Percentiles rank a stretch among this genome's conserved stretches.
Evolutionary conservation across 2,888 invertebrate species (phyloP).

Genomic region (Conistra vaccinii): DNA sequence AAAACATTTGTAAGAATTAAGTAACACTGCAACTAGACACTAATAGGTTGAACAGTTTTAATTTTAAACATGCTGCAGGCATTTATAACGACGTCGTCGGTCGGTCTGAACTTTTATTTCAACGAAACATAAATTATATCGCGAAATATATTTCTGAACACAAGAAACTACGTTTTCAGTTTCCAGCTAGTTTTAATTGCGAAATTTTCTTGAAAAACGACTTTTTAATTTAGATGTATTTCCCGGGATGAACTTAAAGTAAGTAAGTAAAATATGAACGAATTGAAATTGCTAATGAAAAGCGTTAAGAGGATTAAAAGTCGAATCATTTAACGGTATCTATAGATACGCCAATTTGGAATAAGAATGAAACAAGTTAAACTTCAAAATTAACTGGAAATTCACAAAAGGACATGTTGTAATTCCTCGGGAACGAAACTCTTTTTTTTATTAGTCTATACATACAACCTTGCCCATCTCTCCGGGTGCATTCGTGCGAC

Average conservation of each 20-base stretch:
- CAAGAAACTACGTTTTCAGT: background rate
- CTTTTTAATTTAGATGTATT: background rate
- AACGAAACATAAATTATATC: background rate
- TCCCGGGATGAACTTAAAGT: background rate
- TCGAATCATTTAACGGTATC: too few species aligned
- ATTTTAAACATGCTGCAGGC: background rate
- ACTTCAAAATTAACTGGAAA: too few species aligned
- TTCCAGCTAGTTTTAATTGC: conserved; percentile 4
- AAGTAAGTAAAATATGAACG: background rate
- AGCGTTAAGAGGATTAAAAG: too few species aligned
- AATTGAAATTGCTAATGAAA: background rate
- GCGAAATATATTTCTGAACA: background rate
- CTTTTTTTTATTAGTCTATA: too few species aligned
- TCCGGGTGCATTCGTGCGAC: too few species aligned
- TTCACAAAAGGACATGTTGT: background rate
- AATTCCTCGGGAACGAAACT: background rate
- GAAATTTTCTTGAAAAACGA: background rate
- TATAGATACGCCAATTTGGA: too few species aligned
- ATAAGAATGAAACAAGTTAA: too few species aligned
- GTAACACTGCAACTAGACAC: background rate
- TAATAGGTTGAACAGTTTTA: too few species aligned
- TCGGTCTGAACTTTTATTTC: background rate
- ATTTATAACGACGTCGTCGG: background rate
- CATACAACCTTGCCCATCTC: too few species aligned
- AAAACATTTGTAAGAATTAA: too few species aligned